A percentile compares a stretch with the other conserved stretches of the same genome.
These are phyloP conservation scores for Indicator maculatus DNA, from an alignment of 2,113 vertebrate genomes.

Conservation along the genomic window DNA sequence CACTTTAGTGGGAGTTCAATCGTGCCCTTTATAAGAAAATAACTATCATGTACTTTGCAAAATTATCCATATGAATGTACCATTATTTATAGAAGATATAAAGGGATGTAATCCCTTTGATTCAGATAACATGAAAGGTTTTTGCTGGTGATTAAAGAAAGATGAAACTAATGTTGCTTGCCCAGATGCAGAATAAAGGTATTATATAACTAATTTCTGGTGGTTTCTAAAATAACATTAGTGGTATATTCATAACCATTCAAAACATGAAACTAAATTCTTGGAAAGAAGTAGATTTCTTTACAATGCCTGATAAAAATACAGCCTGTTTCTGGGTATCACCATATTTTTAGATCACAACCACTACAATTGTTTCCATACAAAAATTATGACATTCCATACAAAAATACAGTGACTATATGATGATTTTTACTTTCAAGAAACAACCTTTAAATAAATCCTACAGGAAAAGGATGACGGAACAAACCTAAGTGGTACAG, in stretches of 20 bases:
- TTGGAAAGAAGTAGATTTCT: background rate
- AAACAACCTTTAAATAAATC: background rate
- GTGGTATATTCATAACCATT: background rate
- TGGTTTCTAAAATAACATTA: background rate
- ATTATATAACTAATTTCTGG: background rate
- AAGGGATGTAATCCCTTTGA: background rate
- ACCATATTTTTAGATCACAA: background rate
- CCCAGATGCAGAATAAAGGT: background rate
- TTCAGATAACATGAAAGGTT: background rate
- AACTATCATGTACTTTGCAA: background rate
- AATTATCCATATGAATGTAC: background rate
- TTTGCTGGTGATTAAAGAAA: background rate
- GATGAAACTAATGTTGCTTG: background rate
- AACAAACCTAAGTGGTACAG: background rate
- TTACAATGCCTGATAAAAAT: background rate
- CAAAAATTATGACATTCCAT: background rate
- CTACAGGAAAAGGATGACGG: background rate
- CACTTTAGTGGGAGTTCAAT: background rate
- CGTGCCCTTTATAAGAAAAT: conserved; percentile 13
- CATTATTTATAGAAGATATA: background rate
- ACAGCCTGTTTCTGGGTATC: background rate
- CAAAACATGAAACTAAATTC: background rate
- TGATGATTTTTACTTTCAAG: background rate
- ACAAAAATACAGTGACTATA: background rate
- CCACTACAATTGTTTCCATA: background rate